Conservation (phyloP, 64 coral and sea anemone genomes). For the Montipora capricornis region DNA sequence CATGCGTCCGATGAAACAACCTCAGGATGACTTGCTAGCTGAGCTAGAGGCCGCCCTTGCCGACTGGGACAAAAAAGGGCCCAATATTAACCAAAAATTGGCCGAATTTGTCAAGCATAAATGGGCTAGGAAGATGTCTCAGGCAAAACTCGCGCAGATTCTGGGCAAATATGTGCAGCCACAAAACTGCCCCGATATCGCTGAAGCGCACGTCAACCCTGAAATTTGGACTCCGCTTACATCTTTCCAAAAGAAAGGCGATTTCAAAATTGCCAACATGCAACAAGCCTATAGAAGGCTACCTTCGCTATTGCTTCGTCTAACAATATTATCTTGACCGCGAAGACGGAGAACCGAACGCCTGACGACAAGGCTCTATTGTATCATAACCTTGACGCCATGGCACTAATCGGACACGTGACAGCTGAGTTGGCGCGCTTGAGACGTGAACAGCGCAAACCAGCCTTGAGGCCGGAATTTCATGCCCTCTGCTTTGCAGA, state of each 20-base stretch:
- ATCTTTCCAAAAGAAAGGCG: background rate
- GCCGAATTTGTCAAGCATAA: background rate
- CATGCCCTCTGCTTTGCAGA: background rate
- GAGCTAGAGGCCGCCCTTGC: background rate
- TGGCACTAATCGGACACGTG: background rate
- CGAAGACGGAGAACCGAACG: no score
- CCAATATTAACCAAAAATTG: background rate
- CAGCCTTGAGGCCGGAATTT: background rate
- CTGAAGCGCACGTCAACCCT: background rate
- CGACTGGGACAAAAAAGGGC: background rate
- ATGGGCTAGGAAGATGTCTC: background rate
- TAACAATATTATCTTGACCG: no score
- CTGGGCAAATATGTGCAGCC: background rate
- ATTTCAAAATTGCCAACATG: background rate
- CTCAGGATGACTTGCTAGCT: background rate
- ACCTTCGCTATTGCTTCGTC: background rate
- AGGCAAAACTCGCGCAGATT: background rate
- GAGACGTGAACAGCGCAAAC: constrained; percentile 30
- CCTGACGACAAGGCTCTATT: background rate
- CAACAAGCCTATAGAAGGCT: background rate
- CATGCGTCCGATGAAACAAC: background rate
- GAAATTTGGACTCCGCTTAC: constrained; percentile 7
- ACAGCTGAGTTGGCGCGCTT: background rate
- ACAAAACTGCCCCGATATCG: constrained; percentile 11
- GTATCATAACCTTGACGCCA: no score